Conservation (phyloP, 2,113 vertebrate genomes). For the Dicaeum eximium region DNA sequence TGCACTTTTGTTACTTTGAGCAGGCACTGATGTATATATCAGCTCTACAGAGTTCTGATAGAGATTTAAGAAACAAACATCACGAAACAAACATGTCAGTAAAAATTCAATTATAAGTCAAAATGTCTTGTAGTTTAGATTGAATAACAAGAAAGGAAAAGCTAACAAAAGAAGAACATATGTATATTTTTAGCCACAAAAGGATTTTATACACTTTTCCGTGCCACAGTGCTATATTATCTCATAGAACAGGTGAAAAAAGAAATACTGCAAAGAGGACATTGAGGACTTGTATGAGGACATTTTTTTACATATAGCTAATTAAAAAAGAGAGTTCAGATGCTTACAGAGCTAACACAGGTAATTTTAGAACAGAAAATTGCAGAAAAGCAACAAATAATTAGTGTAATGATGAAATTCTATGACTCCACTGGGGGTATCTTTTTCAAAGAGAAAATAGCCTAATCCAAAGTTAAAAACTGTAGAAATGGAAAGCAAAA, state of each 20-base stretch:
- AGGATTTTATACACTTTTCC: background rate
- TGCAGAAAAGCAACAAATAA: background rate
- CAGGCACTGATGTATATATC: background rate
- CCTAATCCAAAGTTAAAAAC: background rate
- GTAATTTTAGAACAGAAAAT: background rate
- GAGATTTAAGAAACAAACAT: slow-evolving; percentile 27
- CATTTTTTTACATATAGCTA: background rate
- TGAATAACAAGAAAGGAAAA: background rate
- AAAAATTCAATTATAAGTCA: slow-evolving; percentile 25
- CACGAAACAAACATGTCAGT: background rate
- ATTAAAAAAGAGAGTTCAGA: background rate
- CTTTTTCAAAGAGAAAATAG: background rate
- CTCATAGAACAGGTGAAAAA: background rate
- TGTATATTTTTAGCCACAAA: background rate
- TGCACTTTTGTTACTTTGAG: slow-evolving; percentile 18
- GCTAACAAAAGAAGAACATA: background rate
- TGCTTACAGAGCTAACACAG: background rate
- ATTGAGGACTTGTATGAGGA: background rate
- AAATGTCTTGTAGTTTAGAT: background rate
- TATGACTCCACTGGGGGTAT: background rate
- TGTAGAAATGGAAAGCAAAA: background rate
- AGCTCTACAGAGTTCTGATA: background rate
- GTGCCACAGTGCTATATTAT: background rate
- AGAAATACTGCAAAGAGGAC: background rate
- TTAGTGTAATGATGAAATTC: background rate